Base-by-base conservation (phyloP, 2,888 invertebrate genomes). In the Philhelius pedissequus region DNA sequence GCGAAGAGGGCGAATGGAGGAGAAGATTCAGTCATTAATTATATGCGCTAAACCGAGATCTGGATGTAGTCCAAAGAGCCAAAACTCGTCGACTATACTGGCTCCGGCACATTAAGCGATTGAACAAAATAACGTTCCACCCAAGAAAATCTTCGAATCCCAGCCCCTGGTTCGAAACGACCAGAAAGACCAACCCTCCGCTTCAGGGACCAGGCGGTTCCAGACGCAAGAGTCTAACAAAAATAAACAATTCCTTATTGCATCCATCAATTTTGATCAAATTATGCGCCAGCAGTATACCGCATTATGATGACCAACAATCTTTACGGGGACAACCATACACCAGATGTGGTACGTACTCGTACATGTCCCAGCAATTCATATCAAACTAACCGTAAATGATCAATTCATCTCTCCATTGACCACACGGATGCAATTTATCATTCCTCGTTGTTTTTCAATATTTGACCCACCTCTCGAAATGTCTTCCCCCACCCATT, bases 371-470 rank as follows among this genome's bases (percentile, higher is more conserved):
- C 22, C 25, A 9, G 11, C 40, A 54, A 76, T 75, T 81, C 52
- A 48, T 68, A 30, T 27, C 78, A 74, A 78, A 83, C 78, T 82
- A 78, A 82, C 82, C 78, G 73, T 73, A 82, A 77, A 77, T 50
- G 73, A 74, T 78, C 71, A 73, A 78, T 78, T 69, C 64, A 82
- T 69, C 68, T 64, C 73, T 78, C 58, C 68, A 73, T 69, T 78
- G 73, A 83, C 82, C 78, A 78, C 62, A 78, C 62, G 68, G 68
- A 77, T 69, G 77, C 71, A 82, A 82, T 82, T 82, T 73, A 82
- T 77, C 76, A 77, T 82, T 77, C 38, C 52, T 68, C 52, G 73
- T 62, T 73, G 77, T 69, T 77, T 62, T 77, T 60, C 43, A 75
- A 66, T 68, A 48, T 58, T 48, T 58, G 11, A 18, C 20, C 11